Evolutionary conservation across 2,888 invertebrate species (phyloP).

Genomic region (Zaprionus bogoriensis): DNA sequence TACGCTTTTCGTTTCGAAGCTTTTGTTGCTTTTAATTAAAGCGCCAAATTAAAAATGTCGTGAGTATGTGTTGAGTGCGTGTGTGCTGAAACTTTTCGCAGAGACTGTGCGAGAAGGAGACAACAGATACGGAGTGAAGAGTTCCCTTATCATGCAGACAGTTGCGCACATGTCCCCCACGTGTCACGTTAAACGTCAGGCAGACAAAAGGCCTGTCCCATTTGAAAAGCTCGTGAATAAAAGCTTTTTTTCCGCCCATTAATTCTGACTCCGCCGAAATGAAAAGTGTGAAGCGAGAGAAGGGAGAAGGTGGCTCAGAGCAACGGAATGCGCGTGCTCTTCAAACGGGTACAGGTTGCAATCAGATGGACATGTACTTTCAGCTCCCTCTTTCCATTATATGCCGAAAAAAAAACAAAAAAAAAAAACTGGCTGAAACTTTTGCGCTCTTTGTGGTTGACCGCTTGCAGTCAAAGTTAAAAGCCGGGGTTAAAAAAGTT

Average conservation of each 20-base stretch:
- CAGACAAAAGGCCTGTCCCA: constrained; percentile 65
- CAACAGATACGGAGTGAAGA: background rate
- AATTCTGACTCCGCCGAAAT: constrained; percentile 53
- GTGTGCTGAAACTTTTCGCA: constrained; percentile 34
- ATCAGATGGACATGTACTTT: constrained; percentile 4
- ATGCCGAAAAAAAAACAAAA: background rate
- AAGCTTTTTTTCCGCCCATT: constrained; percentile 71
- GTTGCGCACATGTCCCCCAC: constrained; percentile 59
- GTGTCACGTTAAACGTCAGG: constrained; percentile 73
- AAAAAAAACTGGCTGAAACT: constrained; percentile 36
- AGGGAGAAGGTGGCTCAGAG: background rate
- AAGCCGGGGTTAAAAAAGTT: constrained; percentile 52
- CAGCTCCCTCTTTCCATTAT: background rate
- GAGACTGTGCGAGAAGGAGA: background rate
- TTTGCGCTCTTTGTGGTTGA: constrained; percentile 68
- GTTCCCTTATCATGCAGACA: constrained; percentile 29
- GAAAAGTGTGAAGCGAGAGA: constrained; percentile 47
- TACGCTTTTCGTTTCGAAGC: constrained; percentile 42
- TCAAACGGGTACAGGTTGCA: constrained; percentile 36
- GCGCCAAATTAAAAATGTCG: constrained; percentile 65
- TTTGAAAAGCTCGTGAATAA: constrained; percentile 52
- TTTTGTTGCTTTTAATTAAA: constrained; percentile 71
- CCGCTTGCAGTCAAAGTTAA: constrained; percentile 72
- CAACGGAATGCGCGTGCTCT: background rate
- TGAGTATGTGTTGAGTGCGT: constrained; percentile 17